Evolutionary conservation across 2,113 vertebrate species (phyloP).

Genomic region (Psittacus erithacus): DNA sequence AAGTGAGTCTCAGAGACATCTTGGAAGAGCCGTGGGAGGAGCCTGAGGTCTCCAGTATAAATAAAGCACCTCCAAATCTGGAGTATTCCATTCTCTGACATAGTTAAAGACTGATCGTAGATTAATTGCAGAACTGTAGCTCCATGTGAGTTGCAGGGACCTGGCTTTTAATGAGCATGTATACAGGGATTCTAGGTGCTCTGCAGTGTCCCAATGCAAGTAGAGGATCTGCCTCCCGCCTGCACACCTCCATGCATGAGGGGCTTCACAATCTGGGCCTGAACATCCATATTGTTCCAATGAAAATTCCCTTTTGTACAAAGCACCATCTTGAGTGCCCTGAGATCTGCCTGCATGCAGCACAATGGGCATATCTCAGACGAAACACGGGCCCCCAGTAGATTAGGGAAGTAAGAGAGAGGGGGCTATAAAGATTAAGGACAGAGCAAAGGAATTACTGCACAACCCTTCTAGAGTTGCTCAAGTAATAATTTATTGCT

Average conservation of each 20-base stretch:
- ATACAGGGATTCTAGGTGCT: not conserved
- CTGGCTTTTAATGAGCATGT: not conserved
- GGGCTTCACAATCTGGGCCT: not conserved
- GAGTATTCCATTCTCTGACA: not conserved
- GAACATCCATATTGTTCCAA: not conserved
- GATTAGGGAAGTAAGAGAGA: too few relatives aligned
- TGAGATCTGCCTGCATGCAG: not conserved
- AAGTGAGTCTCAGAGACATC: not conserved
- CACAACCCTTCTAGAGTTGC: not conserved
- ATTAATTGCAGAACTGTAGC: not conserved
- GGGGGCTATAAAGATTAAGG: not conserved
- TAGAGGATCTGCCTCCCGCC: not conserved
- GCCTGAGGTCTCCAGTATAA: not conserved
- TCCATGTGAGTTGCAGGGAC: not conserved
- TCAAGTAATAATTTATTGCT: not conserved
- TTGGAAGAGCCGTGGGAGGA: not conserved
- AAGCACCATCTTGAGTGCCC: not conserved
- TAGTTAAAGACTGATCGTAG: not conserved
- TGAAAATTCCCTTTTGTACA: not conserved
- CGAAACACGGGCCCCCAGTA: accelerated
- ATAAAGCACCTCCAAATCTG: too few relatives aligned
- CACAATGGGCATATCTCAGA: not conserved
- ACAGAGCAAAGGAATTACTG: not conserved
- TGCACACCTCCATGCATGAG: not conserved
- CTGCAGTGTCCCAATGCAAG: not conserved